phyloP scores from a whole-genome alignment of 1,140 invertebrate genomes.

The Branchinecta lindahli region DNA sequence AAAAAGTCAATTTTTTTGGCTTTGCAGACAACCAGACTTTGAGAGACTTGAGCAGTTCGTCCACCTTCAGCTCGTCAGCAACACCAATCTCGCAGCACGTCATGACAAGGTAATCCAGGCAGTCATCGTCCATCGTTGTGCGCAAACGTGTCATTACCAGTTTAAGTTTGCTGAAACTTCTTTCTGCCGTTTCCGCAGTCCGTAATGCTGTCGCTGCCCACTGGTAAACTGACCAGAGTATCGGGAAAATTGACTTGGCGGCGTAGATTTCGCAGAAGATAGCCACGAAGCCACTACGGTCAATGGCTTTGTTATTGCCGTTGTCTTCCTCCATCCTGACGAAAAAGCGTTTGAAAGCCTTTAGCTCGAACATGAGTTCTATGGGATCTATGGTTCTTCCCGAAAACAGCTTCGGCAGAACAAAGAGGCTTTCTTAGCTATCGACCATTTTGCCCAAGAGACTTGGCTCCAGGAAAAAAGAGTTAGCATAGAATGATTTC shows the following conservation, averaged over 20 bases:
- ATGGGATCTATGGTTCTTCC: no score
- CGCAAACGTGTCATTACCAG: neutral
- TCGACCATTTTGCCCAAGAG: no score
- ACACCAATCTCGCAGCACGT: neutral
- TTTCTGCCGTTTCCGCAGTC: neutral
- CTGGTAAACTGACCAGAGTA: neutral
- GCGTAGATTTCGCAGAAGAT: no score
- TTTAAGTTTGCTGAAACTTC: conserved; percentile 4
- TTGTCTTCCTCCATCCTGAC: no score
- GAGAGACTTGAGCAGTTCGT: neutral
- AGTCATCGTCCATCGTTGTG: neutral
- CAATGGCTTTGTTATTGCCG: no score
- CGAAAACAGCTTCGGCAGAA: no score
- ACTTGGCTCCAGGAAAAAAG: no score
- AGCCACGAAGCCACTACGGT: no score
- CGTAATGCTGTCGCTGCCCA: neutral
- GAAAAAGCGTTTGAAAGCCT: no score
- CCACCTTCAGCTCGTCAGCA: neutral
- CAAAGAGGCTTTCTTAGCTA: neutral
- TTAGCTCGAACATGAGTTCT: no score
- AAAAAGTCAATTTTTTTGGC: neutral
- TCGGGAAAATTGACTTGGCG: neutral
- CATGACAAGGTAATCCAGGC: neutral
- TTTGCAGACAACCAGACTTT: conserved; percentile 5
- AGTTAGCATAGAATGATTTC: no score